Conservation (phyloP, 2,113 vertebrate species). For the Pheucticus melanocephalus region DNA sequence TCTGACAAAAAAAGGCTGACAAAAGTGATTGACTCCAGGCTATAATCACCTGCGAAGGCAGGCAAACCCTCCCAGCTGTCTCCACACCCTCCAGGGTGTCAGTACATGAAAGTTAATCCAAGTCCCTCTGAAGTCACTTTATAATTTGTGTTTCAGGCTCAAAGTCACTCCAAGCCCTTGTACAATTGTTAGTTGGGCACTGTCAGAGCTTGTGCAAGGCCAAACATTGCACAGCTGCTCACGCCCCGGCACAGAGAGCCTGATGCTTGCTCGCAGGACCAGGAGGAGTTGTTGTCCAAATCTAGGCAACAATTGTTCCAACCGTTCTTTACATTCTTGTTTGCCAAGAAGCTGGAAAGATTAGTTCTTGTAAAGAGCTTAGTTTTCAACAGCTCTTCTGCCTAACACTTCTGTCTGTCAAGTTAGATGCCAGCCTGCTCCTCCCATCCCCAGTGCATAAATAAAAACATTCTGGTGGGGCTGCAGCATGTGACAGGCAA, state of each 20-base stretch:
- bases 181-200: neutral
- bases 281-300: fast-evolving
- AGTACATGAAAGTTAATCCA: neutral
- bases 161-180: neutral
- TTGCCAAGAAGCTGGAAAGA: neutral
- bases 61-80: neutral
- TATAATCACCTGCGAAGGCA: neutral
- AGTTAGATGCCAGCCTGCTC: neutral
- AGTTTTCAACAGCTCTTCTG: neutral
- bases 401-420: neutral
- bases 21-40: neutral
- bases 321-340: neutral
- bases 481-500: neutral
- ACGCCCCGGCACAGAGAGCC: fast-evolving
- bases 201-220: neutral
- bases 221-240: neutral
- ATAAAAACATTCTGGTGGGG: neutral
- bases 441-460: neutral
- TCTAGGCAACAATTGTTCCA: neutral
- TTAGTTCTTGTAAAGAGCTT: neutral
- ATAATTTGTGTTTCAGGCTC: neutral
- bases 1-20: neutral
- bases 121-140: neutral
- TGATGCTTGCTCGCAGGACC: fast-evolving
- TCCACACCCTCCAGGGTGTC: neutral